Evolutionary conservation across 2,797 vertebrate genomes (phyloP).

Genomic region (Parambassis ranga): DNA sequence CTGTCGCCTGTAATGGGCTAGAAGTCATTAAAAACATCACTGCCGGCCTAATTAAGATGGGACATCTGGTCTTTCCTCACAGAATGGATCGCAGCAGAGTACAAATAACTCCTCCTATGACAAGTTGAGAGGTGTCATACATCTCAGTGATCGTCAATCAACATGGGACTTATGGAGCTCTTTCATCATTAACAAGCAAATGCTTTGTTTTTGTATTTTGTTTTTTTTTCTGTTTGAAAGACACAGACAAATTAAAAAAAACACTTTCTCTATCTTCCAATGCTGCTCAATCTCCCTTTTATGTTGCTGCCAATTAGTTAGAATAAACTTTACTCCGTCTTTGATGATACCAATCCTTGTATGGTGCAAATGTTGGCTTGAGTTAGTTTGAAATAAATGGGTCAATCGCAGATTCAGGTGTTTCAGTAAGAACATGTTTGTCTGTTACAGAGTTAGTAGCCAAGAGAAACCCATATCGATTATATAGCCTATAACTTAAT

Average conservation of each 20-base stretch:
- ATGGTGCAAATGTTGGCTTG: constrained; percentile 15
- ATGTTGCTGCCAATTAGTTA: constrained; percentile 74
- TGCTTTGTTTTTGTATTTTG: constrained; percentile 80
- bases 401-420: constrained; percentile 11
- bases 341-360: constrained; percentile 54
- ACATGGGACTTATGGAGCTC: constrained; percentile 77
- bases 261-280: constrained; percentile 48
- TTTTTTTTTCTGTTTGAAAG: constrained; percentile 63
- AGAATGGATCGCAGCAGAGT: constrained; percentile 79
- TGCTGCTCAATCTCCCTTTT: constrained; percentile 64
- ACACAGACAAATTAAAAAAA: constrained; percentile 58
- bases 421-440: background rate
- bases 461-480: no score
- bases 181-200: constrained; percentile 81
- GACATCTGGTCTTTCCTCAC: constrained; percentile 85
- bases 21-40: constrained; percentile 87
- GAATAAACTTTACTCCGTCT: constrained; percentile 68
- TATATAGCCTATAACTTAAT: no score
- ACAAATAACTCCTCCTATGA: constrained; percentile 83
- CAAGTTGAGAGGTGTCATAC: constrained; percentile 85
- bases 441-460: no score
- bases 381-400: constrained; percentile 23
- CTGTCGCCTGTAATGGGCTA: constrained; percentile 78
- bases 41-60: constrained; percentile 85
- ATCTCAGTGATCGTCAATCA: constrained; percentile 85